Base-by-base conservation (phyloP, 2,888 invertebrate genomes). In the Ornithoptera priamus region DNA sequence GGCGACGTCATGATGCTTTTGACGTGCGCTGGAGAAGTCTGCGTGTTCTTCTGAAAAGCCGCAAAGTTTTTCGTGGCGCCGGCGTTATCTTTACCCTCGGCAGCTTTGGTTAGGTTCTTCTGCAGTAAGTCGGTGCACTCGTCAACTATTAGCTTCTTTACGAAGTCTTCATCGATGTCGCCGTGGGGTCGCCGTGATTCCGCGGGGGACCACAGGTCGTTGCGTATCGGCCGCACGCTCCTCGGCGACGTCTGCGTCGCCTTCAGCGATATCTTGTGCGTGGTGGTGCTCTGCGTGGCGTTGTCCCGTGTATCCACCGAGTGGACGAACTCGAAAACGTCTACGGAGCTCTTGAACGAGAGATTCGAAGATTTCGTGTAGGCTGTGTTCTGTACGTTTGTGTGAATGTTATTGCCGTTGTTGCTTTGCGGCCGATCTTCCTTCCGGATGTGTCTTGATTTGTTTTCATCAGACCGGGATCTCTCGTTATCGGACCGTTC, bases 1-100 rank as follows among this genome's bases (percentile, higher is more conserved):
- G 93, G 93, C 20, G 93, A 93, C 1, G 93, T 93, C 92, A 91
- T 93, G 0, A 89, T 84, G 76, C 85, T 82, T 77, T 89, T 91
- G 0, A 88, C 88, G 58, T 83, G 89, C 50, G 88, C 86, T 4
- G 92, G 92, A 8, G 93, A 92, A 0, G 93, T 93, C 76, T 93
- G 93, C 4, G 93, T 93, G 67, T 88, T 86, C 76, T 92, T 93
- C 62, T 88, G 91, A 17, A 78, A 78, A 1, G 85, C 81, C 20
- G 79, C 74, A 5, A 84, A 72, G 73, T 91, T 92, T 61, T 77
- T 83, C 12, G 65, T 76, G 36, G 68, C 74, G 36, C 79, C 77
- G n/a, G 76, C 75, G 30, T 62, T 66, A 3, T 81, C 80, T 71
- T 81, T 83, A 2, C 90, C 89, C 22, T 86, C 86, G 2, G 89